Percentiles rank a stretch among this genome's conserved stretches.
These are phyloP conservation scores for Helobdella robusta DNA, from an alignment of 2,888 invertebrate genomes.

Conservation along the genomic window DNA sequence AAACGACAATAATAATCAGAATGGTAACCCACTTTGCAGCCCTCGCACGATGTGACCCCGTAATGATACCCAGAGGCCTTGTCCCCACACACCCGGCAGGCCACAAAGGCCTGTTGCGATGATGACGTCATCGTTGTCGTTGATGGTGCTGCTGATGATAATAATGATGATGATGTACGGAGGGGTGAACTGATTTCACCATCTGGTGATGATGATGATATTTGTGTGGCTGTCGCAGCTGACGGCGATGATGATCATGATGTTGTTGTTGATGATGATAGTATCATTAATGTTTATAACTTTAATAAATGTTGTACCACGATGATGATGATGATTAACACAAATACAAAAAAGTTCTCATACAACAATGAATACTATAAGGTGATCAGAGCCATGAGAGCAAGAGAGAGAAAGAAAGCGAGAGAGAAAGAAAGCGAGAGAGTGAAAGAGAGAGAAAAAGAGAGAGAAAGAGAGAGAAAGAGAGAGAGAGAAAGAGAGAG, in stretches of 20 bases:
- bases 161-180: too few species aligned
- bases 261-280: background rate
- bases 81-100: constrained; percentile 23
- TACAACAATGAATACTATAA: too few species aligned
- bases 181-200: background rate
- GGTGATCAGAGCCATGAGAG: too few species aligned
- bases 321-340: too few species aligned
- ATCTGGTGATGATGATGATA: background rate
- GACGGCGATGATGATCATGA: background rate
- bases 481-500: too few species aligned
- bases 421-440: background rate
- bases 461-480: too few species aligned
- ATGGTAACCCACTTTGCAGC: constrained; percentile 16
- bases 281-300: too few species aligned
- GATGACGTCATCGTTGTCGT: constrained; percentile 11
- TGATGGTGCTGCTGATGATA: background rate
- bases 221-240: background rate
- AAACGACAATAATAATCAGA: too few species aligned
- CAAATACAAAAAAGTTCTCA: too few species aligned
- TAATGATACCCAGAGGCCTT: constrained; percentile 23
- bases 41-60: constrained; percentile 22
- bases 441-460: background rate
- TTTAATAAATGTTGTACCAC: too few species aligned
- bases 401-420: background rate
- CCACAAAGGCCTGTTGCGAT: constrained; percentile 7